A percentile compares a stretch with the other conserved stretches of the same genome.
Conservation (phyloP, 2,888 invertebrate genomes). For the Spodoptera picta region DNA sequence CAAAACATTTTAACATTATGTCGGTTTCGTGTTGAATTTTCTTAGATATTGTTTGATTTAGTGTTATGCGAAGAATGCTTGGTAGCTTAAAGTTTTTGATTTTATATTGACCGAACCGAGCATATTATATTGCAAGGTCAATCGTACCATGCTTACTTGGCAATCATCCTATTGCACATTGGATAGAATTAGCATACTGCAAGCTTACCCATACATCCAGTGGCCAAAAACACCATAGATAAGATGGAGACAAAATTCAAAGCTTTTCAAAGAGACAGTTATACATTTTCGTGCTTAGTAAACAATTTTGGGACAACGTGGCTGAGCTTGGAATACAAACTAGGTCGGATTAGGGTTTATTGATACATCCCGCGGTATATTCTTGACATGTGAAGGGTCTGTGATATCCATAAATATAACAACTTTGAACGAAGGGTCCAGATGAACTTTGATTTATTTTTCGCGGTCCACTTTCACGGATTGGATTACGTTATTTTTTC, state of each 20-base stretch:
- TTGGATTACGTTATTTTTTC: slow-evolving; percentile 1
- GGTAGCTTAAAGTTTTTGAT: not conserved
- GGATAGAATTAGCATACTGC: no score
- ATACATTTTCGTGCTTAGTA: slow-evolving; percentile 10
- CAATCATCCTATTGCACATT: no score
- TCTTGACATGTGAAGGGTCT: slow-evolving; percentile 29
- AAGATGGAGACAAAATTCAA: not conserved
- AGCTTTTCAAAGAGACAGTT: not conserved
- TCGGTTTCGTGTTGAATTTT: slow-evolving; percentile 2
- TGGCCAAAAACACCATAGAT: no score
- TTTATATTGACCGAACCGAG: no score
- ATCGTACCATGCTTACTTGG: no score
- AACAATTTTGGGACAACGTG: slow-evolving; percentile 16
- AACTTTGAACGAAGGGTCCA: slow-evolving; percentile 18
- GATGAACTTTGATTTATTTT: slow-evolving; percentile 34
- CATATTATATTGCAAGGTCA: no score
- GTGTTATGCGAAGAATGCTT: not conserved
- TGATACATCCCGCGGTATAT: slow-evolving; percentile 28
- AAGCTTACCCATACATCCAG: no score
- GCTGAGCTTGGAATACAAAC: slow-evolving; percentile 32
- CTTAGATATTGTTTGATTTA: not conserved
- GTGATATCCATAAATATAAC: slow-evolving; percentile 33
- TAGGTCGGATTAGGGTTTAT: slow-evolving; percentile 40
- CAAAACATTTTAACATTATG: slow-evolving; percentile 7
- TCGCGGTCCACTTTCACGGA: slow-evolving; percentile 14